Base-by-base conservation (phyloP, 2,113 vertebrate genomes). In the Prionailurus viverrinus region DNA sequence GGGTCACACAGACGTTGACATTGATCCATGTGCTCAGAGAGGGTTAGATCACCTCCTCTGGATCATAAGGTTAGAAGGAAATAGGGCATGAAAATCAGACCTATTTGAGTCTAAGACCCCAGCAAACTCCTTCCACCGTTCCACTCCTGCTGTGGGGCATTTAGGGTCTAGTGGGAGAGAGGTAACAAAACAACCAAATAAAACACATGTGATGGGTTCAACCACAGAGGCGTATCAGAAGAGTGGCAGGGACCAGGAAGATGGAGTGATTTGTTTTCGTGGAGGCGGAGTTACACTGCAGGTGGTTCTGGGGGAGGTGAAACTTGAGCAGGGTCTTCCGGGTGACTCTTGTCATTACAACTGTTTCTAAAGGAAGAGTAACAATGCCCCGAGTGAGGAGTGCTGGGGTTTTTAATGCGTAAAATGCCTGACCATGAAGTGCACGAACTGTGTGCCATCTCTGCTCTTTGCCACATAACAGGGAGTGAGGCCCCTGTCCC, bases 151-250 rank as follows among this genome's bases (percentile, higher is more conserved):
- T 19, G 41, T 45, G n/a, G 39, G 39, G 11, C 39, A 31, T 58
- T 76, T 27, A 14, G 16, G 58, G 55, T 53, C 82, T 53, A 27
- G 61, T 23, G 48, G 69, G 45, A 69, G 8, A 53, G 55, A 63
- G 31, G 29, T 39, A 79, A 74, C 31, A 55, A 33, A 41, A 61
- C 48, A 63, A 45, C 25, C 21, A 68, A 74, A 33, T 7, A 63
- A 82, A 87, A 25, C 31, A 11, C 16, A 12, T 15, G 21, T 6
- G 74, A 71, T 11, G 21, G 10, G 0, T 10, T 33, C 33, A n/a
- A 15, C 2, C 1, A 5, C 58, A 45, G 39, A n/a, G 19, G 33
- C 10, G 6, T 19, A 0, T 16, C 4, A 6, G 55, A 39, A 31
- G 58, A 86, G 58, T 80, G 18, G 2, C 33, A 16, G 31, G 82